phyloP scores from a whole-genome alignment of 2,888 invertebrate species.

The Ligdia adustata region DNA sequence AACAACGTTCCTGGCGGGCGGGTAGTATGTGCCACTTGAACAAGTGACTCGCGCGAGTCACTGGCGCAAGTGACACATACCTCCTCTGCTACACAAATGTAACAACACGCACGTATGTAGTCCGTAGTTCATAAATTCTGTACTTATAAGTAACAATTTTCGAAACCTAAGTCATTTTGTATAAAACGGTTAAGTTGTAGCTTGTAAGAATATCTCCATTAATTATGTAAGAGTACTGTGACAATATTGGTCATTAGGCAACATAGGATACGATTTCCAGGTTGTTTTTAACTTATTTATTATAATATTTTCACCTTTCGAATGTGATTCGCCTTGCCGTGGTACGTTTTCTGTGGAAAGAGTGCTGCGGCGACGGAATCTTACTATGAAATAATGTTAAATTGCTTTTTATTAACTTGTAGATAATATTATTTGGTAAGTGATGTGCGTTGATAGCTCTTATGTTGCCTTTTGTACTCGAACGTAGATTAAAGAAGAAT shows the following conservation, averaged over 20 bases:
- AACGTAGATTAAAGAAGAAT: constrained; percentile 70
- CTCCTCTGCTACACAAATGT: constrained; percentile 52
- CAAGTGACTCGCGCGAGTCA: constrained; percentile 16
- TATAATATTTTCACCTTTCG: constrained; percentile 60
- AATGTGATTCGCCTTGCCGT: constrained; percentile 45
- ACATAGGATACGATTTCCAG: constrained; percentile 68
- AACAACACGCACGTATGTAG: constrained; percentile 76
- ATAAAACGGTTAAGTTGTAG: constrained; percentile 81
- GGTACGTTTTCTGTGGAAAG: constrained; percentile 41
- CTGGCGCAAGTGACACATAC: constrained; percentile 44
- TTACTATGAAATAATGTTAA: constrained; percentile 65
- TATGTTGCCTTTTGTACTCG: constrained; percentile 77
- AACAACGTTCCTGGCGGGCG: constrained; percentile 60
- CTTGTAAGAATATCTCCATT: constrained; percentile 80
- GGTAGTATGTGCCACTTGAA: constrained; percentile 40
- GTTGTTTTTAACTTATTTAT: constrained; percentile 81
- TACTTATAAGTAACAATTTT: constrained; percentile 83
- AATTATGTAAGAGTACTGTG: constrained; percentile 74
- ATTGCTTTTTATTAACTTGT: constrained; percentile 70
- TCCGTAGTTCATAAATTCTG: constrained; percentile 73
- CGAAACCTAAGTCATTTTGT: constrained; percentile 84
- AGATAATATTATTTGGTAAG: constrained; percentile 66
- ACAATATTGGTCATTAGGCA: constrained; percentile 77
- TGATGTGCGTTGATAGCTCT: constrained; percentile 59
- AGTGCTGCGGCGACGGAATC: constrained; percentile 46